phyloP scores from a whole-genome alignment of 2,888 invertebrate genomes.

The Spisula subtruncata region DNA sequence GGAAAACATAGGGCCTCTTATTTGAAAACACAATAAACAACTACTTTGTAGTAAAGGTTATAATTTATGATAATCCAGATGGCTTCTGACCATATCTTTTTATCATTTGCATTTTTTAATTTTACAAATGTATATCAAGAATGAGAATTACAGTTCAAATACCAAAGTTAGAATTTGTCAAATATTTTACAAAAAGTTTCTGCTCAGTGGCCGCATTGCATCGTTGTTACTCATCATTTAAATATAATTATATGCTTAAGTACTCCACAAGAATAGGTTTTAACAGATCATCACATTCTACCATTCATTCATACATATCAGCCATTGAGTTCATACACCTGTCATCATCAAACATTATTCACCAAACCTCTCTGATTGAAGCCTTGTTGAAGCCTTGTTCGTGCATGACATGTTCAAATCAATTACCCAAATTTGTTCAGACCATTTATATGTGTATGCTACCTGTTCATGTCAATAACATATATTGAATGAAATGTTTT shows the following conservation, averaged over 20 bases:
- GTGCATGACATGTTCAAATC: conserved; percentile 10
- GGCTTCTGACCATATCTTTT: too few relatives aligned
- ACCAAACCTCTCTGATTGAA: conserved; percentile 11
- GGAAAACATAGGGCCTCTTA: too few relatives aligned
- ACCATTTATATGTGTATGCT: neutral
- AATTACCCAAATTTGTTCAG: conserved; percentile 16
- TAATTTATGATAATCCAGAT: too few relatives aligned
- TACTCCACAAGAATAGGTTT: conserved; percentile 1
- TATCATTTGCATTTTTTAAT: too few relatives aligned
- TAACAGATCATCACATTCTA: neutral
- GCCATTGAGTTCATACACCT: neutral
- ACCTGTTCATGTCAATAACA: conserved; percentile 20
- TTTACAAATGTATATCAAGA: too few relatives aligned
- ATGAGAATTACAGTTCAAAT: too few relatives aligned
- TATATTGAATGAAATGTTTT: conserved; percentile 16
- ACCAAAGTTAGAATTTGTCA: neutral
- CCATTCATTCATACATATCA: neutral
- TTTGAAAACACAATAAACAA: too few relatives aligned
- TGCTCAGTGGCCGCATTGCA: too few relatives aligned
- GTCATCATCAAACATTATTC: neutral
- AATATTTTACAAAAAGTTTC: neutral
- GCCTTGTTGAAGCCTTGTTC: conserved; percentile 4
- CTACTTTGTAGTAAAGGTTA: too few relatives aligned
- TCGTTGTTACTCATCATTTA: neutral
- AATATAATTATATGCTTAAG: neutral